Evolutionary conservation across 2,888 invertebrate species (phyloP), one percentile per base, ranked within the genome.

Genomic region (Resseliella maxima): DNA sequence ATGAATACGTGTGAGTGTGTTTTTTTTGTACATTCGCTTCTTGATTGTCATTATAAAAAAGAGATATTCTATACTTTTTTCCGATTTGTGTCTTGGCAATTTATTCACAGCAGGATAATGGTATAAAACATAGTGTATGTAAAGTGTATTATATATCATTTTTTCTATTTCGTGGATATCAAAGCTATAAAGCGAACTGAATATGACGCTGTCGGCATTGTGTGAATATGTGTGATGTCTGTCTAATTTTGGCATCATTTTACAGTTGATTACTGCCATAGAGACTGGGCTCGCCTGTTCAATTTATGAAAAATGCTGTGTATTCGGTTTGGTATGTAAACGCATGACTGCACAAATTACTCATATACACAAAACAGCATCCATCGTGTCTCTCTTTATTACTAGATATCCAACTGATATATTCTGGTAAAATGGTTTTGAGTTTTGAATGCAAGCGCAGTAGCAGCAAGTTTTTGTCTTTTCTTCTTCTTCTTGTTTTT

Each of bases 241-340:
- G 72, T 72, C 72, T 72, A 72, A 72, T 72, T 72, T 72, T 72
- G 72, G 72, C 72, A 72, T 72, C 72, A 72, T 72, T 72, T 72
- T 72, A 72, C 72, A 72, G 72, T 72, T 72, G 72, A 72, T 72
- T 72, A 72, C 72, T 72, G 72, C 72, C 72, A 72, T 72, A 72
- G 72, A 72, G 72, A 31, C 24, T n/a, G n/a, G 24, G n/a, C 24
- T 38, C 0, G 83, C 24, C 10, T n/a, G n/a, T 83, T n/a, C 83
- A 83, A 83, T 24, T n/a, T 38, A 38, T 83, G 38, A 83, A 83
- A 83, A 83, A 83, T 1, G 38, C 21, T 15, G 59, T 24, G 24
- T 59, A 27, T 72, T 72, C 72, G 72, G 31, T n/a, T 83, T 0
- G 83, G 24, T 5, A 59, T 59, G 59, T 38, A 38, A 83, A 83